Base-by-base conservation (phyloP, 2,888 invertebrate species). In the Reticulitermes lucifugus region DNA sequence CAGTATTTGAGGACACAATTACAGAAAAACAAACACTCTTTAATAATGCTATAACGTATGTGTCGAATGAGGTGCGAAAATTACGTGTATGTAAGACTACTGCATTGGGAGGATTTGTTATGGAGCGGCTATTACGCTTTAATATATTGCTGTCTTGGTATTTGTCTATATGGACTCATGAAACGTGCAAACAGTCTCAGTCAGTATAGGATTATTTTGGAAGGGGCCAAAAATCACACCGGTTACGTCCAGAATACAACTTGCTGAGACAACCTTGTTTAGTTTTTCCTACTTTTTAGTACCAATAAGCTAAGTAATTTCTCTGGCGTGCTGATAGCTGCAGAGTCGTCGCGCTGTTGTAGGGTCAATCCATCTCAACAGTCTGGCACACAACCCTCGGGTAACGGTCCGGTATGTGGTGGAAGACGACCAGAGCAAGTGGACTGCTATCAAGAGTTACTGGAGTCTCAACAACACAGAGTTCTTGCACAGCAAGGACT, bases 341-440 rank as follows among this genome's bases (percentile, higher is more conserved):
- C 18, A 18, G 18, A 18, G 55, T 55, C 18, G 18, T 55, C 18
- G 18, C 18, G 18, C 1, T 25, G 18, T 75, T 81, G 25, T 46
- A 87, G 88, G 94, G 0, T 92, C 93, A 81, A 94, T 94, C 86
- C 94, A 94, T 88, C 89, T 94, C 86, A 87, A 89, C 22, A 92
- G 92, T 87, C 89, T 94, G 41, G 87, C 92, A 7, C 89, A 88
- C 12, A 93, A 92, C 88, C 91, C 91, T 1, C 92, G 93, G 10
- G 89, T 92, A 0, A 90, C 91, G 51, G 89, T 94, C 9, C 89
- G 93, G 75, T 94, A 94, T 88, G 89, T 94, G 75, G 91, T 94
- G 0, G 94, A 94, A 79, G 93, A 93, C 81, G 89, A 91, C 46
- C 89, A 89, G 0, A 90, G 90, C 0, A 92, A 91, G 73, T 92